Percentiles rank a stretch among this genome's conserved stretches.
Evolutionary conservation across 2,888 invertebrate species (phyloP).

Genomic region (Stegana nigrithorax): DNA sequence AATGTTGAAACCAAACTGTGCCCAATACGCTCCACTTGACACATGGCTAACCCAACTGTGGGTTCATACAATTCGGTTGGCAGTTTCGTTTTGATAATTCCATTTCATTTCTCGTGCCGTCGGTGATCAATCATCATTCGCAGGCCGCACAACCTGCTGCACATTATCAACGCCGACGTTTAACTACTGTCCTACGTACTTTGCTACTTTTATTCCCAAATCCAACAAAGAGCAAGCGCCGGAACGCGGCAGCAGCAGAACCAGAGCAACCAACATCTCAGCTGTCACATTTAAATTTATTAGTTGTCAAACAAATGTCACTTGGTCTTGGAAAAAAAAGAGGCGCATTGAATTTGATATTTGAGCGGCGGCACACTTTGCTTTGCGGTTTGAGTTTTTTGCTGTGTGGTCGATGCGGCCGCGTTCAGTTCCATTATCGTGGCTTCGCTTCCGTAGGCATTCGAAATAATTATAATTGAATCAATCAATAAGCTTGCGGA

Average conservation of each 20-base stretch:
- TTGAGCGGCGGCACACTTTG: not conserved
- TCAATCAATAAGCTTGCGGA: too few relatives aligned
- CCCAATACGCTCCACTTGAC: too few relatives aligned
- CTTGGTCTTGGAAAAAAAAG: not conserved
- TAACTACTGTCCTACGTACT: not conserved
- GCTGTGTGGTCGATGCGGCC: not conserved
- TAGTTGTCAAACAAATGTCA: conserved; percentile 12
- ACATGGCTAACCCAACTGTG: too few relatives aligned
- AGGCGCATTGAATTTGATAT: not conserved
- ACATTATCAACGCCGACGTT: too few relatives aligned
- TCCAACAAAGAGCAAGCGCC: not conserved
- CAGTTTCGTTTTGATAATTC: too few relatives aligned
- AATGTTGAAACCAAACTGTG: too few relatives aligned
- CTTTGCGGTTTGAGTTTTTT: not conserved
- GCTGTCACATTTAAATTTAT: conserved; percentile 11
- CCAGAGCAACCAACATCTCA: not conserved
- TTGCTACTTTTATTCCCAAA: not conserved
- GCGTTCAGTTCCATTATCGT: not conserved
- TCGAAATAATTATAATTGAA: too few relatives aligned
- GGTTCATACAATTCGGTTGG: too few relatives aligned
- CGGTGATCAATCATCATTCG: not conserved
- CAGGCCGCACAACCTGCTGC: not conserved
- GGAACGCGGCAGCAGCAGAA: too few relatives aligned
- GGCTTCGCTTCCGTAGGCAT: too few relatives aligned
- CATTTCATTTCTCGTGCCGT: too few relatives aligned